Evolutionary conservation across 37 sponge, comb jelly and placozoan species (phyloP).

Genomic region (Beroe forskalii): DNA sequence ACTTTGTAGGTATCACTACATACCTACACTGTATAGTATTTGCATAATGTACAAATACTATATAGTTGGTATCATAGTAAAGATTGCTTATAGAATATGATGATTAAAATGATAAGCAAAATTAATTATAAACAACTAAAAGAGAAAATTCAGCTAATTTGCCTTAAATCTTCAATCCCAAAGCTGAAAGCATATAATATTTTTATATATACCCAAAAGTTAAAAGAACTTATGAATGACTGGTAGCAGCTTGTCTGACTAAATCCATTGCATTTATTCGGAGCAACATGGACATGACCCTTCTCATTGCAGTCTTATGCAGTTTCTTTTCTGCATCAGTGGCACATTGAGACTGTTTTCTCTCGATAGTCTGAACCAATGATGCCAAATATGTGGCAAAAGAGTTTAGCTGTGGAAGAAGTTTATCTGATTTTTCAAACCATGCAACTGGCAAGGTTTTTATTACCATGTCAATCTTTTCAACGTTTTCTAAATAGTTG

Average conservation of each 20-base stretch:
- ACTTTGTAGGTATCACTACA: too few species aligned
- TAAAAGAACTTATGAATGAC: neutral
- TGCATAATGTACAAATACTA: too few species aligned
- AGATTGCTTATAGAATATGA: too few species aligned
- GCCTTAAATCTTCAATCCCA: too few species aligned
- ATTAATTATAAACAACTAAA: too few species aligned
- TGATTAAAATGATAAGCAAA: neutral
- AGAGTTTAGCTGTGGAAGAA: neutral
- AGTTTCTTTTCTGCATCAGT: neutral
- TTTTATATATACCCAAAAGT: too few species aligned
- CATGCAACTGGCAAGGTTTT: conserved; percentile 2
- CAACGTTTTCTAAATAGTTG: conserved; percentile 7
- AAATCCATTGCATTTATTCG: conserved; percentile 29
- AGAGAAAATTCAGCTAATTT: too few species aligned
- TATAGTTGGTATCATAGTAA: too few species aligned
- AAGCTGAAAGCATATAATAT: too few species aligned
- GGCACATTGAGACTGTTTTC: neutral
- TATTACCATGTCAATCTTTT: conserved; percentile 14
- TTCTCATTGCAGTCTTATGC: neutral
- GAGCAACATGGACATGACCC: conserved; percentile 12
- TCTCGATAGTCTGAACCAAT: neutral
- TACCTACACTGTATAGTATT: too few species aligned
- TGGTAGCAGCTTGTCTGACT: conserved; percentile 21
- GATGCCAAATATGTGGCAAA: conserved; percentile 13
- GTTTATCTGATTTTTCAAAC: conserved; percentile 16